Base-by-base conservation (phyloP, 1,140 invertebrate species). In the Sarcophaga peregrina region DNA sequence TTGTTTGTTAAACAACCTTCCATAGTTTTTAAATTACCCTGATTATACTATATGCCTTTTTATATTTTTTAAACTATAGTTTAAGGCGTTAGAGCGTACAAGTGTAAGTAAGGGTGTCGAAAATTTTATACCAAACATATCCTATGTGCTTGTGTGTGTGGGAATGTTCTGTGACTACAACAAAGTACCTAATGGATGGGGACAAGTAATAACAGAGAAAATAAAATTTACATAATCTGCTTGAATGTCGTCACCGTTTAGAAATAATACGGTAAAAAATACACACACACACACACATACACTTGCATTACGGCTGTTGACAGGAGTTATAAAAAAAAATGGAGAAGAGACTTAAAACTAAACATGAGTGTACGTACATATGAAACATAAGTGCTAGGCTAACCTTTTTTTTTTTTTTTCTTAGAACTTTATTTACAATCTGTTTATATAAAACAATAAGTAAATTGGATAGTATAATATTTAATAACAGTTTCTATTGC, bases 1-100 rank as follows among this genome's bases (percentile, higher is more conserved):
- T n/a, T n/a, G n/a, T n/a, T n/a, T n/a, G n/a, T n/a, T n/a, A n/a
- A 20, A 9, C 75, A 78, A 78, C 75, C 75, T 78, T 47, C 75
- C n/a, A 78, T 78, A 78, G 75, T 78, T 78, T 78, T 78, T 78
- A 78, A 78, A 78, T 78, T 78, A 78, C 75, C 75, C 75, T 78
- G 48, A 78, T 78, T 78, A 78, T 48, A 50, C n/a, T n/a, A n/a
- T 20, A 68, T 20, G 15, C 15, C 72, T 46, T 46, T 75, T 15
- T 62, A 62, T 62, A 1, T 62, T 68, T 68, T 68, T 68, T 68
- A 7, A 17, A 20, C 7, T 47, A 78, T 78, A 78, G 75, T 78
- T 78, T 78, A 50, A 78, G 75, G 75, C 50, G 75, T 78, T 78
- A 50, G 20, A 10, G 47, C 3, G 20, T 50, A 8, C 6, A 8